Percentiles rank a stretch among this genome's conserved stretches.
Conservation (phyloP, 1,140 invertebrate species). For the Bombus waltoni region DNA sequence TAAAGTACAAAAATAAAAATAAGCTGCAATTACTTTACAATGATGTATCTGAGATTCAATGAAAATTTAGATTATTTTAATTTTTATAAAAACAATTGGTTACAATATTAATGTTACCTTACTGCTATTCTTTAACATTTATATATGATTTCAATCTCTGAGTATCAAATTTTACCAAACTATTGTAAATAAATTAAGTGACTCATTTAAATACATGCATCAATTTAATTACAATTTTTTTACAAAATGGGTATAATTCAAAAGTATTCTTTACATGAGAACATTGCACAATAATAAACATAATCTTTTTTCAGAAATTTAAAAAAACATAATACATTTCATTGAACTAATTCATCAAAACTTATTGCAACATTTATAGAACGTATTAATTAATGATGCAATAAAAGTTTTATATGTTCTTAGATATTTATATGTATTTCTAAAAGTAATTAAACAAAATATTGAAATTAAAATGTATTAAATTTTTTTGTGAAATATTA, state of each 20-base stretch:
- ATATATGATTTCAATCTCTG: slow-evolving; percentile 10
- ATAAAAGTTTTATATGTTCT: not conserved
- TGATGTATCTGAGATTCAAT: slow-evolving; percentile 44
- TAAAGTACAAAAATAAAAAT: slow-evolving; percentile 69
- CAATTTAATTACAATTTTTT: slow-evolving; percentile 32
- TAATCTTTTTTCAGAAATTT: slow-evolving; percentile 27
- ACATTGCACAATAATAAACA: slow-evolving; percentile 4
- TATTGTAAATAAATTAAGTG: slow-evolving; percentile 57
- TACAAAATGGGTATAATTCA: slow-evolving; percentile 53
- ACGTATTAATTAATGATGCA: not conserved
- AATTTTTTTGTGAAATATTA: not conserved
- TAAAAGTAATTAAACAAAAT: not conserved
- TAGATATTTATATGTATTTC: not conserved
- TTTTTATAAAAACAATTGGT: slow-evolving; percentile 44
- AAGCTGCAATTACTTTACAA: slow-evolving; percentile 43
- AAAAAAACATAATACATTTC: not conserved
- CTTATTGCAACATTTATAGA: slow-evolving; percentile 21
- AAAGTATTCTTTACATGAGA: slow-evolving; percentile 23
- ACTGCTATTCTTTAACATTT: slow-evolving; percentile 32
- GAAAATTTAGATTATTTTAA: slow-evolving; percentile 55
- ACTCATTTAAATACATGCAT: slow-evolving; percentile 35
- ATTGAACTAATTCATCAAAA: not conserved
- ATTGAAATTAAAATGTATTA: not conserved
- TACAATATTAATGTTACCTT: slow-evolving; percentile 46
- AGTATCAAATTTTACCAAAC: slow-evolving; percentile 50